Conservation (phyloP, 2,113 vertebrate genomes). For the Microtus richardsoni region DNA sequence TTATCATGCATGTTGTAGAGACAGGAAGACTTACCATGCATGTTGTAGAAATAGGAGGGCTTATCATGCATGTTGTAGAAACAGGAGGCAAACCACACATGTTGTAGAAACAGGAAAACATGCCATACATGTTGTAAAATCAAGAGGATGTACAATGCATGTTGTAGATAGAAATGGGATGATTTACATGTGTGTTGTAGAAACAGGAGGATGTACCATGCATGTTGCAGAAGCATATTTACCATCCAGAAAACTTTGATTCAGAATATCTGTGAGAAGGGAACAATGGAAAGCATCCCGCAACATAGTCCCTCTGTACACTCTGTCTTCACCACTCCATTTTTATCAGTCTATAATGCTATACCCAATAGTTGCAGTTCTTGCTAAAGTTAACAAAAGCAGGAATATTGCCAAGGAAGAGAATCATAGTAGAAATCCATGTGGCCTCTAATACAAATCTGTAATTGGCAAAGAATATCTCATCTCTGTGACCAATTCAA, state of each 20-base stretch:
- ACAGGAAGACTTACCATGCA: neutral
- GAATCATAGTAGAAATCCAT: neutral
- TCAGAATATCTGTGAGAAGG: neutral
- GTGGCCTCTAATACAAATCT: neutral
- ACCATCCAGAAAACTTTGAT: neutral
- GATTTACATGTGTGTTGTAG: neutral
- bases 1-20: no score
- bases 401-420: neutral
- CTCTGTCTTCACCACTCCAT: neutral
- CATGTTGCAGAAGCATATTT: neutral
- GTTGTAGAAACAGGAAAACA: neutral
- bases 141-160: neutral
- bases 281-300: neutral
- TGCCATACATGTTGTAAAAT: neutral
- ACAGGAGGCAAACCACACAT: neutral
- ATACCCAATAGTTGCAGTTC: neutral
- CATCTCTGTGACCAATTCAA: conserved; percentile 14
- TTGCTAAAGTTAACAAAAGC: neutral
- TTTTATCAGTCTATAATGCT: neutral
- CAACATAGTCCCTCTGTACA: neutral
- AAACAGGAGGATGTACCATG: neutral
- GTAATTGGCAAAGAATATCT: neutral
- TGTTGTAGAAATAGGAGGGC: neutral
- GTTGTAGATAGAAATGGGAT: neutral
- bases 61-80: neutral